Evolutionary conservation across 2,888 invertebrate species (phyloP), one percentile per base, ranked within the genome.

Genomic region (Macrophya alboannulata): DNA sequence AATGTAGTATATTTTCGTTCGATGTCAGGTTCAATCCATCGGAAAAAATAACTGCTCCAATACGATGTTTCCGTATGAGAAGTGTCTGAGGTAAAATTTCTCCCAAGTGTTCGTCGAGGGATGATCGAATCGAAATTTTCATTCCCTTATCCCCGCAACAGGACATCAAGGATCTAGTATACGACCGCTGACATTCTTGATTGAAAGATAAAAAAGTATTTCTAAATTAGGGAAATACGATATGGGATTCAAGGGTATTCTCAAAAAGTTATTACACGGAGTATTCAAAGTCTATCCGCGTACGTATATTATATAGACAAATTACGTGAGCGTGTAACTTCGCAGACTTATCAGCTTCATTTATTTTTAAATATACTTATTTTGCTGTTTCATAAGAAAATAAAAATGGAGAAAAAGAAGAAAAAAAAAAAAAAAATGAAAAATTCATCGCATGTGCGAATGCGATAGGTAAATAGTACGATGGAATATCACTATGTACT

Each of bases 1-100:
- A 85, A 81, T 90, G 89, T 0, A 93, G 88, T n/a, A 93, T 89
- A 84, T 93, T 93, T 10, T 93, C 91, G 9, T 90, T 85, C 0
- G 90, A 88, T 0, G 92, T 91, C 5, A 92, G 83, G 88, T 93
- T 92, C 4, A 93, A 87, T 48, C 89, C 90, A 72, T 93, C 93
- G 12, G 93, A 71, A 37, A 93, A 86, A 12, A 94, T 91, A 0
- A 94, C 89, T 0, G 92, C 91, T 45, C 93, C 92, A 5, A 94
- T 88, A 0, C 93, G 91, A 84, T 92, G 91, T 37, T 89, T 88
- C 71, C 87, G 86, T 59, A 93, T 90, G 21, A 86, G 87, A 2
- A 94, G 86, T n/a, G 89, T 89, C 59, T 92, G 89, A 0, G 91
- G 89, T 84, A 93, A 84, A 84, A 90, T 90, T 31, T 83, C 83